Evolutionary conservation across 2,113 vertebrate species (phyloP), one percentile per base, ranked within the genome.

Genomic region (Columba janthina): DNA sequence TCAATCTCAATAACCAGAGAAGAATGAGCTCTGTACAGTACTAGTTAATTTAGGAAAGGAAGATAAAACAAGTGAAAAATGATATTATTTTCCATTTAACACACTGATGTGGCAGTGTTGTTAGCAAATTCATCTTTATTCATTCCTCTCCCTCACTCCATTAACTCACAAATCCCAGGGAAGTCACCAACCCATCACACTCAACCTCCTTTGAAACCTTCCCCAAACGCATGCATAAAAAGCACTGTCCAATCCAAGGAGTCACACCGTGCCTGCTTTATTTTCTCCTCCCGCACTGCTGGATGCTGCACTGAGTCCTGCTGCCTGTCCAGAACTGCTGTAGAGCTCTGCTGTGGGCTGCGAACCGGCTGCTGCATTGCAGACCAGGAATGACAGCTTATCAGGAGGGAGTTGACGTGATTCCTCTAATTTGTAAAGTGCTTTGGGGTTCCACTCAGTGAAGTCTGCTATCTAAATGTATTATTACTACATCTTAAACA

Each of bases 371-470:
- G 88, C 92, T 93, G 67, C 26, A 10, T 3, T 75, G 88, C 90
- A 92, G 57, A 62, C 25, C 2, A 0, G 66, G 48, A 62, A 7
- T 62, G 91, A 70, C 71, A 81, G 73, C 36, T 69, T 50, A 38
- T 32, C 85, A 92, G 83, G 76, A 75, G 93, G 90, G 92, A 90
- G 31, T 67, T 84, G 75, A 78, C 8, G 0, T 3, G 28, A 77
- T 74, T 74, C 78, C 76, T 95, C 58, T 71, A 93, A 94, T 95
- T 85, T 89, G 77, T 83, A 51, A 85, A 91, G 91, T 93, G 90
- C 93, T 97, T 88, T 93, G 78, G 78, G 91, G 88, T 90, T 82
- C 83, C 34, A 2, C 79, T 81, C 38, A 0, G 44, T 38, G 77
- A 73, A 51, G 60, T 58, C 87, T 79, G 84, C 74, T 73, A 31